Percentiles rank a stretch among this genome's conserved stretches.
phyloP scores from a whole-genome alignment of 2,888 invertebrate genomes.

The Spodoptera exigua region DNA sequence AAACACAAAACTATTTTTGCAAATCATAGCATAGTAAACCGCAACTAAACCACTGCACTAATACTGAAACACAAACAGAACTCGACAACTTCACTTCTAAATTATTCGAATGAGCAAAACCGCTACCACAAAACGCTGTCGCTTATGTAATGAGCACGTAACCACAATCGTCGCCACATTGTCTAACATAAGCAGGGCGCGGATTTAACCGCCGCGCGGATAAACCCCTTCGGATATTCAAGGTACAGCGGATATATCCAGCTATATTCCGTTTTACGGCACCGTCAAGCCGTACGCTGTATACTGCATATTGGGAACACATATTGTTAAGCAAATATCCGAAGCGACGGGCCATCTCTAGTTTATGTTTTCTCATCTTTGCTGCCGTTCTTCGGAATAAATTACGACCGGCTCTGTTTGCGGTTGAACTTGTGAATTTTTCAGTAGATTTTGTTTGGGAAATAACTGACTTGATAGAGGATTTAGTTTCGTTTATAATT shows the following conservation, averaged over 20 bases:
- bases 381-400: slow-evolving; percentile 48
- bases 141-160: slow-evolving; percentile 13
- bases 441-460: neutral
- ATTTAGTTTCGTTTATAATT: too few species aligned
- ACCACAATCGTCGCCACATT: slow-evolving; percentile 61
- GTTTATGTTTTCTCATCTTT: slow-evolving; percentile 59
- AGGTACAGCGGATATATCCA: slow-evolving; percentile 59
- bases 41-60: too few species aligned
- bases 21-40: too few species aligned
- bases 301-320: slow-evolving; percentile 77
- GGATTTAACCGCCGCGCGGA: slow-evolving; percentile 53
- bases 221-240: slow-evolving; percentile 62
- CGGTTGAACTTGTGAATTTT: slow-evolving; percentile 19
- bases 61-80: too few species aligned
- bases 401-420: slow-evolving; percentile 37
- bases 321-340: slow-evolving; percentile 76
- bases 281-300: slow-evolving; percentile 63
- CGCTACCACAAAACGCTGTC: slow-evolving; percentile 37
- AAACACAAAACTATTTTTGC: too few species aligned
- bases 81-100: too few species aligned
- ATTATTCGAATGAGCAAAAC: neutral
- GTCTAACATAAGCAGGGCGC: slow-evolving; percentile 59
- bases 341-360: slow-evolving; percentile 58
- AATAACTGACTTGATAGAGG: neutral
- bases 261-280: slow-evolving; percentile 67